phyloP scores from a whole-genome alignment of 2,797 vertebrate genomes.

The Presbytis comata region DNA sequence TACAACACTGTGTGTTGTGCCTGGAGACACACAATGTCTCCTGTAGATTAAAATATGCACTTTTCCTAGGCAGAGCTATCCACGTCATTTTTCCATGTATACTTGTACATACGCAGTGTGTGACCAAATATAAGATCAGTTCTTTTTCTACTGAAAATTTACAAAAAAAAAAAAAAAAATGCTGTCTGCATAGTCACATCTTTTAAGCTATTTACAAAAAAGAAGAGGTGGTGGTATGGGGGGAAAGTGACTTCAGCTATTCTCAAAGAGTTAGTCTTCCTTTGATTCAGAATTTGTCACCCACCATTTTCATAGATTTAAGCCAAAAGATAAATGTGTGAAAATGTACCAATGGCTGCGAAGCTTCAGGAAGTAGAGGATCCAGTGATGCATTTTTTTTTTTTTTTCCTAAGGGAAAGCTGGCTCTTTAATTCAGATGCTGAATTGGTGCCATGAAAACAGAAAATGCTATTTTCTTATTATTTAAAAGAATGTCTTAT shows the following conservation, averaged over 20 bases:
- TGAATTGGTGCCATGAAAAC: constrained; percentile 82
- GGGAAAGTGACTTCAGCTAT: constrained; percentile 76
- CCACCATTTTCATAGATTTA: constrained; percentile 75
- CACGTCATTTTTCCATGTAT: constrained; percentile 83
- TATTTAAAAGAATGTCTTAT: constrained; percentile 82
- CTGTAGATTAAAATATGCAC: constrained; percentile 87
- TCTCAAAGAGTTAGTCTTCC: constrained; percentile 84
- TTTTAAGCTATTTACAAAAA: constrained; percentile 78
- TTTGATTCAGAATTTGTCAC: constrained; percentile 72
- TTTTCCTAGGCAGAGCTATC: constrained; percentile 85
- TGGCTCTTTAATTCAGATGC: constrained; percentile 78
- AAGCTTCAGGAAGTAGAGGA: constrained; percentile 75
- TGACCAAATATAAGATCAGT: constrained; percentile 90
- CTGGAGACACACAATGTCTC: constrained; percentile 81
- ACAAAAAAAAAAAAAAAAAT: constrained; percentile 76
- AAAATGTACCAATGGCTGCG: constrained; percentile 74
- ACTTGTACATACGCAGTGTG: constrained; percentile 86
- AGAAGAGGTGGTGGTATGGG: constrained; percentile 72
- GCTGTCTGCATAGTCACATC: constrained; percentile 80
- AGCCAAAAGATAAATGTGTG: constrained; percentile 78
- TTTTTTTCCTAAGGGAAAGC: constrained; percentile 78
- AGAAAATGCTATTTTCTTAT: constrained; percentile 86
- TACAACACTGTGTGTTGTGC: constrained; percentile 84
- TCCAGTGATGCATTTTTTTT: constrained; percentile 67
- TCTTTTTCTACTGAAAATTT: constrained; percentile 83